Evolutionary conservation across 2,888 invertebrate genomes (phyloP), one percentile per base, ranked within the genome.

Genomic region (Ecdyonurus torrentis): DNA sequence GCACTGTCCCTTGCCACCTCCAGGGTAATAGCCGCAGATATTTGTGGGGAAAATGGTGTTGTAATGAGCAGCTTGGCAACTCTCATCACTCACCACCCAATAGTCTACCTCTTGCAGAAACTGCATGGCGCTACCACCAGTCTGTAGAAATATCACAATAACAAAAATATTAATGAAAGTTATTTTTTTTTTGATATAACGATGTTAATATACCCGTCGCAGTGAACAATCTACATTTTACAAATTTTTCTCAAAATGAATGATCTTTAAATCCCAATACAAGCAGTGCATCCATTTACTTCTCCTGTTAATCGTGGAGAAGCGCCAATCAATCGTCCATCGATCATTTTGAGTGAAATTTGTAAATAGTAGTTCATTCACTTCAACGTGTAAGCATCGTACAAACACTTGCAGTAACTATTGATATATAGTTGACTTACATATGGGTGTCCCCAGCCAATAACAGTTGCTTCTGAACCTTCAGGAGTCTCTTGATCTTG

Each of bases 21-120:
- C 50, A 10, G 10, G 7, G 50, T 10, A 10, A 18, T 18, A 7
- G 18, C 10, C 50, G 50, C 50, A 50, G 50, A 50, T 18, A 18
- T 50, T 50, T 50, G 7, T 50, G 10, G 50, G 50, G 7, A 37
- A 58, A 25, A 58, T 23, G 15, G 3, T 23, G 22, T 10, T 23
- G 2, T 58, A 10, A 62, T 75, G 74, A 0, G 70, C 70, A 2
- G 66, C 65, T 19, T 69, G 70, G 66, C 78, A 78, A 64, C 74
- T 74, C 19, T 69, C 70, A 63, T 76, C 73, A 15, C 73, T 69
- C 63, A 74, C 76, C 22, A 72, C 68, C 59, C 72, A 70, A 25
- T 77, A 67, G 15, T 72, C 67, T 1, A 75, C 77, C 66, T 73
- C 72, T 64, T 77, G 76, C 25, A 78, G 66, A 22, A 70, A 66